Evolutionary conservation across 2,113 vertebrate genomes (phyloP), one percentile per base, ranked within the genome.

Genomic region (Antidorcas marsupialis): DNA sequence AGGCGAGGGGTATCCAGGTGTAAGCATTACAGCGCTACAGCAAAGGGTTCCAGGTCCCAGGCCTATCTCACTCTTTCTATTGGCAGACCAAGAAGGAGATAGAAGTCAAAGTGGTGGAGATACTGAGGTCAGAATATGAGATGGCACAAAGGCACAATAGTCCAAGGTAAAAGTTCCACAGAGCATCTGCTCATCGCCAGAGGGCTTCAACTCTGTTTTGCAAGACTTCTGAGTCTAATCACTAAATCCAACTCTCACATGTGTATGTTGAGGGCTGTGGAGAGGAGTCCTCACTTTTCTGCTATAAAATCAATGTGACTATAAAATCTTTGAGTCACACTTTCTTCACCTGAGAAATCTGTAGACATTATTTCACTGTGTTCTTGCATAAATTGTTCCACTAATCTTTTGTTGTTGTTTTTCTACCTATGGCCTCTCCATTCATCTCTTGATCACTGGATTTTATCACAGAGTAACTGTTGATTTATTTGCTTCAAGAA

Each of bases 401-500:
- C 27, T 25, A 39, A 6, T 50, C 71, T 45, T 83, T 55, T 25
- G 33, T 83, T n/a, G 50, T 83, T 74, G 60, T 67, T 43, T n/a
- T 19, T 5, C 10, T 6, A 17, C 1, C 50, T 30, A 15, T 39
- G 43, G 7, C 1, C 30, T 91, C 27, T 82, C 39, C 15, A 15
- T 64, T 96, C 8, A 81, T 74, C 16, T 95, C 83, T 96, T 62
- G 7, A 19, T 93, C 78, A 71, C 28, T 90, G 19, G 11, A 62
- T 91, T 87, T 96, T 89, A 62, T 67, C 33, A 87, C 23, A 47
- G 86, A 96, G 19, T 71, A 79, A 7, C 76, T 94, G 27, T n/a
- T 79, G 3, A 67, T 59, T 95, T 88, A 6, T 95, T 98, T 95
- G 45, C 23, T 95, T 91, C 8, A 5, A 85, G 53, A 93, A 93